Evolutionary conservation across 2,797 vertebrate species (phyloP).

Genomic region (Cyclura pinguis): DNA sequence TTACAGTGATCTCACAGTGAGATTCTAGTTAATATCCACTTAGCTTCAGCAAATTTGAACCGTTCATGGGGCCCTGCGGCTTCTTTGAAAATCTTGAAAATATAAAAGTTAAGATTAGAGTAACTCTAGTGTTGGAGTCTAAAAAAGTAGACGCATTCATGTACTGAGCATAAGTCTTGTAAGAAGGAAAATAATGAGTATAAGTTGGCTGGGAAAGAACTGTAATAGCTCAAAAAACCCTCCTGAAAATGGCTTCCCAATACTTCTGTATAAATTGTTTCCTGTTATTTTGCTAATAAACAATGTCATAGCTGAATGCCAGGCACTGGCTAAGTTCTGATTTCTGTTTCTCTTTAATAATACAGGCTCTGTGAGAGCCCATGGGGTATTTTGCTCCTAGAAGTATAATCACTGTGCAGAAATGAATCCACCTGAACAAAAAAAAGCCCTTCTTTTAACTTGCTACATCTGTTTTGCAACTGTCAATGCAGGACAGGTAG

Average conservation of each 20-base stretch:
- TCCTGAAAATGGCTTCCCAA: conserved; percentile 17
- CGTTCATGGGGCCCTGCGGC: not conserved
- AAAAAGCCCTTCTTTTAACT: not conserved
- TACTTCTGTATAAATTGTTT: not conserved
- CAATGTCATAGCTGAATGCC: conserved; percentile 27
- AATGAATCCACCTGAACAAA: not conserved
- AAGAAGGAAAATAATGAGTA: conserved; percentile 32
- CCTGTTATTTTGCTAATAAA: conserved; percentile 37
- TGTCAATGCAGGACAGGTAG: not conserved
- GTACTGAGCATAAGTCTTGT: not conserved
- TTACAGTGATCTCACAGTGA: not conserved
- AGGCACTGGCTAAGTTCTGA: conserved; percentile 14
- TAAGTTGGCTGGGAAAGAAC: conserved; percentile 47
- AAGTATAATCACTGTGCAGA: not conserved
- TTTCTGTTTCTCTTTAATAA: conserved; percentile 33
- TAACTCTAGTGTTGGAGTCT: not conserved
- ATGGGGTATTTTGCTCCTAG: not conserved
- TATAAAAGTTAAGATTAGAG: not conserved
- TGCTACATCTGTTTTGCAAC: not conserved
- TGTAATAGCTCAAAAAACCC: conserved; percentile 48
- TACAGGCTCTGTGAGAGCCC: conserved; percentile 44
- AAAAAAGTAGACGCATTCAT: not conserved
- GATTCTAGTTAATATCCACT: not conserved
- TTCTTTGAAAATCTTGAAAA: not conserved
- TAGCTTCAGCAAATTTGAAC: not conserved